Conservation (phyloP, 2,113 vertebrate genomes). For the Pachyramphus minor region DNA sequence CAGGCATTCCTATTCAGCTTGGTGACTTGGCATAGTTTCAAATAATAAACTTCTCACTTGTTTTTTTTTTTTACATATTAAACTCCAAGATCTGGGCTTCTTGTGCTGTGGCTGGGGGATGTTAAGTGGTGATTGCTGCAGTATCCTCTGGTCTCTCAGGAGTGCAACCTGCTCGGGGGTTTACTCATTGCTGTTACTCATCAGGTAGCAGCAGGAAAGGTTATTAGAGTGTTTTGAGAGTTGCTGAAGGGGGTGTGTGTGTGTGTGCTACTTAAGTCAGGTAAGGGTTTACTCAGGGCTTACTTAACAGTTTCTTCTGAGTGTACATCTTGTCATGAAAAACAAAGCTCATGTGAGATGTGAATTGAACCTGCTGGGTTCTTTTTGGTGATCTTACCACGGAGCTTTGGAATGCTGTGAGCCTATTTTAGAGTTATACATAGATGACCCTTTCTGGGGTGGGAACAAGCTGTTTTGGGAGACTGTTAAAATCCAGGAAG, state of each 20-base stretch:
- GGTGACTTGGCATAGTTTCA: neutral
- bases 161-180: neutral
- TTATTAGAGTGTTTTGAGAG: neutral
- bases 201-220: neutral
- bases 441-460: neutral
- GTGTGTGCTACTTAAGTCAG: neutral
- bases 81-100: neutral
- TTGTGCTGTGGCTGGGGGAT: neutral
- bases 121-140: neutral
- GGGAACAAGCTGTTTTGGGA: neutral
- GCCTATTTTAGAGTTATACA: constrained; percentile 27
- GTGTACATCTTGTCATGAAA: neutral
- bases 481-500: neutral
- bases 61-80: neutral
- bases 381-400: neutral
- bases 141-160: neutral
- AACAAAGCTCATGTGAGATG: neutral
- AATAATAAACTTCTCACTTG: neutral
- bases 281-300: neutral
- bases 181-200: neutral
- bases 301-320: neutral
- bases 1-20: neutral
- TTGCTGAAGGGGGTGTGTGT: neutral
- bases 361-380: neutral
- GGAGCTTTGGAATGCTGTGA: neutral